Conservation (phyloP, 2,888 invertebrate genomes). For the Archaeoteleia sp. region DNA sequence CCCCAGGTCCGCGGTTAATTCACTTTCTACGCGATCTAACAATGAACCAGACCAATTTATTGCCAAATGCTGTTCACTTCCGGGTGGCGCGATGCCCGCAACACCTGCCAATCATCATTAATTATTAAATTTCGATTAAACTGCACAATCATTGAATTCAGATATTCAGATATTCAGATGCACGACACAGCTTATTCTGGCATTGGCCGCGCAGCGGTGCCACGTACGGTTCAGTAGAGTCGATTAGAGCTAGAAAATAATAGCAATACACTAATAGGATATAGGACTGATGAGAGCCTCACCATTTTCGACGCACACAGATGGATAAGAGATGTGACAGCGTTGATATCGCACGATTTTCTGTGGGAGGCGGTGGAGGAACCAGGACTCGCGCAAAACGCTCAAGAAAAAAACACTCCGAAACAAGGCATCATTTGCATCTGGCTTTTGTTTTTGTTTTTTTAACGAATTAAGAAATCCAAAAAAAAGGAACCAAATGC, state of each 20-base stretch:
- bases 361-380: conserved; percentile 52
- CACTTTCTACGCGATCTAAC: conserved; percentile 61
- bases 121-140: conserved; percentile 64
- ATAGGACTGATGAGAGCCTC: conserved; percentile 73
- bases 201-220: conserved; percentile 67
- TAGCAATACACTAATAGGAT: conserved; percentile 69
- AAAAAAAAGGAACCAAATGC: background rate
- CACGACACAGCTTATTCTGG: conserved; percentile 68
- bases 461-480: too few relatives aligned
- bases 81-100: conserved; percentile 68
- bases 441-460: conserved; percentile 15
- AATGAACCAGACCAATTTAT: conserved; percentile 68
- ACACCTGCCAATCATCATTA: conserved; percentile 72
- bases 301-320: conserved; percentile 74
- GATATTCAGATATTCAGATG: conserved; percentile 66
- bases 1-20: conserved; percentile 55
- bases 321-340: conserved; percentile 74
- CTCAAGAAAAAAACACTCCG: conserved; percentile 4
- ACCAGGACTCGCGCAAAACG: conserved; percentile 63
- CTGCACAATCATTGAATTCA: conserved; percentile 59
- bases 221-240: conserved; percentile 70
- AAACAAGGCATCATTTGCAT: too few relatives aligned
- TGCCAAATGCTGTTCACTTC: conserved; percentile 69
- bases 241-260: conserved; percentile 73
- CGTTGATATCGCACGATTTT: conserved; percentile 71